Evolutionary conservation across 1,140 invertebrate species (phyloP).

Genomic region (Protaetia brevitarsis): DNA sequence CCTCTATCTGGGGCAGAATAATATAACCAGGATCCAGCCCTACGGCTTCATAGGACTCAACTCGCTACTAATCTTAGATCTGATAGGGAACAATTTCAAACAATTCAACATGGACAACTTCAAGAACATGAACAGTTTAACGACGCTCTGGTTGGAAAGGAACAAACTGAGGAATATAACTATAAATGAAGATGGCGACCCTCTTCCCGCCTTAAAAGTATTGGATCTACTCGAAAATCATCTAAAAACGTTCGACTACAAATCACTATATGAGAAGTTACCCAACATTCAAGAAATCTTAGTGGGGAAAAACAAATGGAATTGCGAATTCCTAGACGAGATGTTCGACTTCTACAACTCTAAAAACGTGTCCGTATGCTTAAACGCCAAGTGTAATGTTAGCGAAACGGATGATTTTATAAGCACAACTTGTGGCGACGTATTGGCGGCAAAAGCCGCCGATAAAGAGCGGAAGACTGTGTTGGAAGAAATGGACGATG

Average conservation of each 20-base stretch:
- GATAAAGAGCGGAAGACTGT: no score
- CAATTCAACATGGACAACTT: slow-evolving; percentile 34
- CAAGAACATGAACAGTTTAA: slow-evolving; percentile 38
- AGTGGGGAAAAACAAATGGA: slow-evolving; percentile 37
- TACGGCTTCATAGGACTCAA: slow-evolving; percentile 44
- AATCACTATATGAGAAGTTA: slow-evolving; percentile 37
- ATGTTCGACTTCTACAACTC: slow-evolving; percentile 39
- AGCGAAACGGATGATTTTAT: slow-evolving; percentile 34
- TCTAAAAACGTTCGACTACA: slow-evolving; percentile 37
- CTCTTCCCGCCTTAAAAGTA: slow-evolving; percentile 32
- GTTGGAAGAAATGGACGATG: no score
- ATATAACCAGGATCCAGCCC: slow-evolving; percentile 35
- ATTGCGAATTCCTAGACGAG: slow-evolving; percentile 38
- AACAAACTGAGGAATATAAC: slow-evolving; percentile 38
- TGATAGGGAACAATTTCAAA: slow-evolving; percentile 38
- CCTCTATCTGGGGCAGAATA: slow-evolving; percentile 41
- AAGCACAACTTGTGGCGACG: slow-evolving; percentile 31
- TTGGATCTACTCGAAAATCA: slow-evolving; percentile 39
- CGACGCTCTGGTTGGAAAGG: slow-evolving; percentile 40
- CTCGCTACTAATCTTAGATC: slow-evolving; percentile 38
- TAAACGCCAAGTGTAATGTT: slow-evolving; percentile 31
- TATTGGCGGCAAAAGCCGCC: background rate
- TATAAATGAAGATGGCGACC: slow-evolving; percentile 34
- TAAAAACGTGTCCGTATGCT: slow-evolving; percentile 36
- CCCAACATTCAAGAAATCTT: slow-evolving; percentile 41